Conservation (phyloP, 2,888 invertebrate genomes). For the Drosophila ustulata region DNA sequence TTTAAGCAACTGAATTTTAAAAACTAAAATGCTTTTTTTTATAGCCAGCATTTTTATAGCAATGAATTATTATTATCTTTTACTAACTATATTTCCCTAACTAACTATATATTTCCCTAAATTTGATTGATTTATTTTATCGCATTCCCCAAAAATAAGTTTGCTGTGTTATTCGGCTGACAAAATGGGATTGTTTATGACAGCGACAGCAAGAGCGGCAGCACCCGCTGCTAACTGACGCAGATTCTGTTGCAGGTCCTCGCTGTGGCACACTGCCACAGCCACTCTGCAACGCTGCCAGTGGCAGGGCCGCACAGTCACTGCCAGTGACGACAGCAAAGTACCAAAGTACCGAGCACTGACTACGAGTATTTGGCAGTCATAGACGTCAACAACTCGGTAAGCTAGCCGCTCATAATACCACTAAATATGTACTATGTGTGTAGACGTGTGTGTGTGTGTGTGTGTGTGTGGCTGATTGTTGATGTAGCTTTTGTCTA, state of each 20-base stretch:
- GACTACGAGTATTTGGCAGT: slow-evolving; percentile 63
- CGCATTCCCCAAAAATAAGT: slow-evolving; percentile 11
- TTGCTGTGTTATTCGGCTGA: slow-evolving; percentile 40
- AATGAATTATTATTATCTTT: no score
- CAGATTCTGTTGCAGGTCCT: slow-evolving; percentile 3
- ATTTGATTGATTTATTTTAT: not conserved
- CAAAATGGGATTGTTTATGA: slow-evolving; percentile 71
- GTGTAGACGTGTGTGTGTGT: slow-evolving; percentile 12
- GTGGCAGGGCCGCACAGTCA: slow-evolving; percentile 5
- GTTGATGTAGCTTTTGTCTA: slow-evolving; percentile 42
- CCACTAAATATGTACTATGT: slow-evolving; percentile 39
- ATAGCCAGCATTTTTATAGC: no score
- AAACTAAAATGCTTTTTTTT: no score
- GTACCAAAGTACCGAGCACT: slow-evolving; percentile 52
- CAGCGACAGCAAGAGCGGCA: slow-evolving; percentile 22
- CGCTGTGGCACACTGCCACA: slow-evolving; percentile 22
- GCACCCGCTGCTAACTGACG: slow-evolving; percentile 51
- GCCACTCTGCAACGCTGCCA: slow-evolving; percentile 17
- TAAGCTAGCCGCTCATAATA: slow-evolving; percentile 62
- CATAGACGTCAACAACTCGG: slow-evolving; percentile 61
- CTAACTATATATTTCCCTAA: no score
- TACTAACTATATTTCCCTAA: no score
- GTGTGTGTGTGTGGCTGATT: slow-evolving; percentile 20
- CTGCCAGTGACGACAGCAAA: slow-evolving; percentile 58
- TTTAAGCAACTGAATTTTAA: no score